Evolutionary conservation across 2,888 invertebrate species (phyloP), one percentile per base, ranked within the genome.

Genomic region (Metalampra italica): DNA sequence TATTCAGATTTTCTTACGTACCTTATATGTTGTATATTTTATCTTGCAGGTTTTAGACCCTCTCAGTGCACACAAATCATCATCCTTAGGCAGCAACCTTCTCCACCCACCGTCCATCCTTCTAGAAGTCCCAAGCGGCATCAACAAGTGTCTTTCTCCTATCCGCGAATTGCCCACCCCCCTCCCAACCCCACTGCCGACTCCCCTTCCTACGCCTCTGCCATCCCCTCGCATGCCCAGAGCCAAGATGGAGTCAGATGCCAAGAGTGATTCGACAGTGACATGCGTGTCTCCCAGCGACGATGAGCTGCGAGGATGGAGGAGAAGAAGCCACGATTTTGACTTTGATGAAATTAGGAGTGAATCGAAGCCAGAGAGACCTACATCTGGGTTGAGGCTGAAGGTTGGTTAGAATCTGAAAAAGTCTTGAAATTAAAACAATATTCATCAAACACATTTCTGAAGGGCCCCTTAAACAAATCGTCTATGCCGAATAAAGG

Each of bases 91-190:
- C 49, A 91, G 91, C 66, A 93, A 92, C 71, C 82, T 92, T 43
- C 86, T 93, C 38, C 93, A 94, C 73, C 93, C 94, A 48, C 94
- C 94, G 36, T 93, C 93, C 37, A 95, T 95, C 60, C 90, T 94
- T 30, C 90, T 95, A 47, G 95, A 95, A 90, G 93, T 94, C 61
- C 94, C 95, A 38, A 92, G 92, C 74, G 86, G 90, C 67, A 93
- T 93, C 64, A 94, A 92, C 71, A 94, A 94, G 81, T 95, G 95
- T 85, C 91, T 95, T 57, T 95, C 95, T 45, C 95, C 95, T 0
- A 95, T 95, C 57, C 89, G 93, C 57, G 95, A 95, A 78, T 90
- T 95, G 60, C 95, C 95, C 3, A 94, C 94, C 4, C 94, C 94
- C 5, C 89, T 93, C 46, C 94, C 94, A 11, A 91, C 91, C 9